Evolutionary conservation across 2,113 vertebrate species (phyloP).

Genomic region (Syrrhaptes paradoxus): DNA sequence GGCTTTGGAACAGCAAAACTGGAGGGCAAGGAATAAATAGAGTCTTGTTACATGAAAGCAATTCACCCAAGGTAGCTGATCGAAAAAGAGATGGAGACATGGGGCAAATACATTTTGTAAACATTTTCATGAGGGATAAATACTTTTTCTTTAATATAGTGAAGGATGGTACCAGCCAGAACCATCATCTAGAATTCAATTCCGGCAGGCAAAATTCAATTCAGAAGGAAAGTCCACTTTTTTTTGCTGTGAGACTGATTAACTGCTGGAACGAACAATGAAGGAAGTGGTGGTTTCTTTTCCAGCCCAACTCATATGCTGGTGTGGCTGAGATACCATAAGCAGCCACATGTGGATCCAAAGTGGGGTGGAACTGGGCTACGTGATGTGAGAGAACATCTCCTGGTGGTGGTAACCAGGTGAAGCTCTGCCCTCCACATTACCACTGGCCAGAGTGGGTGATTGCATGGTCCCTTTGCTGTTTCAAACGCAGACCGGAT

Average conservation of each 20-base stretch:
- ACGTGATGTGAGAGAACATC: fast-evolving
- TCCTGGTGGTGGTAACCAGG: neutral
- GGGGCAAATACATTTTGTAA: neutral
- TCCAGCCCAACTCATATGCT: neutral
- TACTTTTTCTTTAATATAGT: neutral
- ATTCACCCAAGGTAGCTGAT: neutral
- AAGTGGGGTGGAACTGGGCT: neutral
- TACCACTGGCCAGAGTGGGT: neutral
- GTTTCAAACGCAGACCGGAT: neutral
- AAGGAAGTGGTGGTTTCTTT: neutral
- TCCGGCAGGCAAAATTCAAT: neutral
- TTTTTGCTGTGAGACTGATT: neutral
- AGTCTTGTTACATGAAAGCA: neutral
- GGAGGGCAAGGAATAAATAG: neutral
- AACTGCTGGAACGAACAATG: neutral
- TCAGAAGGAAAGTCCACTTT: neutral
- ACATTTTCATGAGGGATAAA: neutral
- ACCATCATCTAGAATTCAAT: neutral
- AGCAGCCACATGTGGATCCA: neutral
- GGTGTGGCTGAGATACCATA: neutral
- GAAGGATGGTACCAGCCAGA: neutral
- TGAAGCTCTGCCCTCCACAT: neutral
- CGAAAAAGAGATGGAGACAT: neutral
- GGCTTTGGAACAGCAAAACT: neutral
- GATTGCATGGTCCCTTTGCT: neutral